Percentiles rank a stretch among this genome's conserved stretches.
These are phyloP conservation scores for Esox masquinongy DNA, from an alignment of 2,797 vertebrate species.

Conservation along the genomic window DNA sequence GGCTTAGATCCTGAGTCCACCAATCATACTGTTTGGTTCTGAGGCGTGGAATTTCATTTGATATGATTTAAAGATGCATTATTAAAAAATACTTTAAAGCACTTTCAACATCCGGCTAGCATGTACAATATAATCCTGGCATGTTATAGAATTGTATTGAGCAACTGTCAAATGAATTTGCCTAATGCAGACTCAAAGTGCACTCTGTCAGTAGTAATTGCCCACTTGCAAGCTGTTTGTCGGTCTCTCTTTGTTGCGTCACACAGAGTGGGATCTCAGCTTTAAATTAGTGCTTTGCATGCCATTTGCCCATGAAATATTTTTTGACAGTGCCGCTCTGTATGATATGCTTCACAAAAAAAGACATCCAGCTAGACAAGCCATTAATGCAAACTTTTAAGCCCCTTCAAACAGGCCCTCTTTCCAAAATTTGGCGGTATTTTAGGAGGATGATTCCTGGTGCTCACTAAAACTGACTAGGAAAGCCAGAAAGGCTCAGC, in stretches of 20 bases:
- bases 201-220: conserved; percentile 61
- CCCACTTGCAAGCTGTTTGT: conserved; percentile 61
- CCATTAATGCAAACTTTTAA: conserved; percentile 61
- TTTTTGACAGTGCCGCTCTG: conserved; percentile 56
- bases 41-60: conserved; percentile 59
- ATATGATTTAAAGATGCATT: conserved; percentile 66
- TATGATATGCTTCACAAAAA: conserved; percentile 58
- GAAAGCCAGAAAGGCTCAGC: conserved; percentile 1
- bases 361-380: conserved; percentile 37
- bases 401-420: conserved; percentile 54
- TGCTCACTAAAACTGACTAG: conserved; percentile 39
- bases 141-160: conserved; percentile 58
- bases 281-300: conserved; percentile 57
- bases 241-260: conserved; percentile 58
- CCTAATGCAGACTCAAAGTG: conserved; percentile 61
- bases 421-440: conserved; percentile 57
- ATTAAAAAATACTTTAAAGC: conserved; percentile 55
- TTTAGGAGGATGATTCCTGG: conserved; percentile 58
- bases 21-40: conserved; percentile 42
- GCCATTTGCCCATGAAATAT: conserved; percentile 60
- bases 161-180: conserved; percentile 63
- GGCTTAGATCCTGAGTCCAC: conserved; percentile 55
- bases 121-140: conserved; percentile 50
- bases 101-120: conserved; percentile 49
- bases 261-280: conserved; percentile 51